Evolutionary conservation across 2,113 vertebrate genomes (phyloP).

Genomic region (Poeciliopsis retropinna): DNA sequence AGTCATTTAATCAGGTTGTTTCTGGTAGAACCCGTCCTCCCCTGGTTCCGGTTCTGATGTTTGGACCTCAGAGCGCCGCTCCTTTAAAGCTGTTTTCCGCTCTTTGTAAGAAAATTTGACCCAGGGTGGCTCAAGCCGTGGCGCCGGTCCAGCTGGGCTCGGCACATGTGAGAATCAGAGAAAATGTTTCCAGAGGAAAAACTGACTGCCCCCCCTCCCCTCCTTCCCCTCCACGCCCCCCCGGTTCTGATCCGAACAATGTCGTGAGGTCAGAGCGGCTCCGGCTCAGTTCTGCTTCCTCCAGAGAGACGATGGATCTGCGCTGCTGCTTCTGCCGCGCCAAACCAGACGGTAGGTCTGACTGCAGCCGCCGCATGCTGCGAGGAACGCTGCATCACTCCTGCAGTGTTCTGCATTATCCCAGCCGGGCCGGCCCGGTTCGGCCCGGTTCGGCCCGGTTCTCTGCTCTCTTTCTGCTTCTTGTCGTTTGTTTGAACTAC

Average conservation of each 20-base stretch:
- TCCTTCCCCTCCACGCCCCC: slow-evolving; percentile 68
- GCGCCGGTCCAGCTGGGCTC: slow-evolving; percentile 47
- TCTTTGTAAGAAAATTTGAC: slow-evolving; percentile 61
- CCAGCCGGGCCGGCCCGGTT: no score
- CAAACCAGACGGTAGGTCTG: slow-evolving; percentile 63
- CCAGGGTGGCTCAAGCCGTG: slow-evolving; percentile 56
- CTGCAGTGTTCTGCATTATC: background rate
- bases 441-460: no score
- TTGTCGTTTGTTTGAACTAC: no score
- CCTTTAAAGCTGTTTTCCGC: slow-evolving; percentile 51
- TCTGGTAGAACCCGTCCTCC: no score
- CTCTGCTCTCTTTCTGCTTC: no score
- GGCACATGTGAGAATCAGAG: slow-evolving; percentile 49
- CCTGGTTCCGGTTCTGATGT: no score
- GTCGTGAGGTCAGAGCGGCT: slow-evolving; percentile 75
- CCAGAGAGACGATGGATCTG: slow-evolving; percentile 70
- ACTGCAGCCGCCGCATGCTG: background rate
- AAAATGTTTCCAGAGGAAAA: slow-evolving; percentile 73
- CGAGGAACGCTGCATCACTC: slow-evolving; percentile 3
- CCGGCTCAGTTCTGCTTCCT: slow-evolving; percentile 62
- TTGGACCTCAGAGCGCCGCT: slow-evolving; percentile 20
- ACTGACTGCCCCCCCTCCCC: slow-evolving; percentile 34
- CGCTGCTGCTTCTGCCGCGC: slow-evolving; percentile 75
- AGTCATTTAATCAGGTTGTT: no score
- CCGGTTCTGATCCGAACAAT: slow-evolving; percentile 71